Base-by-base conservation (phyloP, 2,113 vertebrate species). In the Burhinus bistriatus region DNA sequence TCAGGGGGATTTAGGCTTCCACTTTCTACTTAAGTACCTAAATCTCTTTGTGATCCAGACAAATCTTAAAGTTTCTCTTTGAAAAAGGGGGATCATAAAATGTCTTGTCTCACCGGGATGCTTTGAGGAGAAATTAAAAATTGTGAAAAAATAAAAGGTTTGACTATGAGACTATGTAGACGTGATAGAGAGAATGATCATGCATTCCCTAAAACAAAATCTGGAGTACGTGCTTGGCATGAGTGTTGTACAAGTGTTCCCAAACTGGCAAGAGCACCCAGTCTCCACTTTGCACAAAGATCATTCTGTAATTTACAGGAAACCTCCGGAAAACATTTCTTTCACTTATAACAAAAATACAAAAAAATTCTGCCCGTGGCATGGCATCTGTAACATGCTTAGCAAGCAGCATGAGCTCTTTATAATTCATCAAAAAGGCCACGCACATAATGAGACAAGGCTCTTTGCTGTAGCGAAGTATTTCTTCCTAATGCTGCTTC, bases 351-450 rank as follows among this genome's bases (percentile, higher is more conserved):
- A 92, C 26, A 95, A 73, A 89, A 19, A 17, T 9, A 4, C 7
- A 71, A 64, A 78, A 69, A 58, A 72, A 15, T 9, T 58, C 92
- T 93, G 75, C 96, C 69, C 4, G 15, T 79, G 83, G 91, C 65
- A 5, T 49, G 68, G 30, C 59, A 42, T 76, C 73, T 73, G 81
- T 59, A 83, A 57, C 47, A 3, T 58, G 66, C 97, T 88, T 94
- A 96, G 94, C 89, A 34, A 75, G 83, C 66, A 86, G 65, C 77
- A 45, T 5, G 5, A 64, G 76, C 86, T 85, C 80, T 97, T 96
- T 80, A 92, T 97, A 97, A 97, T 97, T 96, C 93, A 97, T 98
- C 95, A 96, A 84, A 98, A 96, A 96, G 75, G 62, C 87, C 92
- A 29, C 71, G 64, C 6, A 12, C 72, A 95, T 89, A 96, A 95